Percentiles rank a stretch among this genome's conserved stretches.
Evolutionary conservation across 2,888 invertebrate species (phyloP).

Genomic region (Melinaea menophilus): DNA sequence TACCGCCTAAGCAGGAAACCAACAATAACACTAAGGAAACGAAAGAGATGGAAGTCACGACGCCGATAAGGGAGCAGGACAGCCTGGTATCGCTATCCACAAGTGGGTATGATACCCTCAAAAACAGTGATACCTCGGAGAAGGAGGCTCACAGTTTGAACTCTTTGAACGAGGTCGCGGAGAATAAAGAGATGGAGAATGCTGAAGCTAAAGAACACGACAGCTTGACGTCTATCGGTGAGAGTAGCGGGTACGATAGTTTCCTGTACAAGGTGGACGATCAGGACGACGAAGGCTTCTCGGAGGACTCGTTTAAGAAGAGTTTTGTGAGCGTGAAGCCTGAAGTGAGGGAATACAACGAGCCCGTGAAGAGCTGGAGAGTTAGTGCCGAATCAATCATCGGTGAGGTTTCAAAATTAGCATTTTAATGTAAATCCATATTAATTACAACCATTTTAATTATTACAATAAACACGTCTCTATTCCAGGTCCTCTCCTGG

Average conservation of each 20-base stretch:
- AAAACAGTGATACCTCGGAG: slow-evolving; percentile 54
- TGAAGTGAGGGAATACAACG: slow-evolving; percentile 53
- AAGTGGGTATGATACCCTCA: slow-evolving; percentile 65
- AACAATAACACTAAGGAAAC: slow-evolving; percentile 61
- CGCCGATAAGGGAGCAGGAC: slow-evolving; percentile 57
- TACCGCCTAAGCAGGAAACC: slow-evolving; percentile 58
- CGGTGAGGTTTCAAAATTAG: slow-evolving; percentile 43
- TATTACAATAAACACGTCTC: not conserved
- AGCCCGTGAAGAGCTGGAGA: slow-evolving; percentile 56
- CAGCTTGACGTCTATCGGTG: slow-evolving; percentile 83
- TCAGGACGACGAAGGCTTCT: slow-evolving; percentile 63
- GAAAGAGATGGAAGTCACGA: slow-evolving; percentile 53
- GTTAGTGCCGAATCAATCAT: slow-evolving; percentile 64
- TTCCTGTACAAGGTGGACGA: slow-evolving; percentile 80
- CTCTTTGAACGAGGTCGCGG: slow-evolving; percentile 51
- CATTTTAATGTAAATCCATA: not conserved
- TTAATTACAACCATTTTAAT: not conserved
- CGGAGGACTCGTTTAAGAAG: slow-evolving; percentile 67
- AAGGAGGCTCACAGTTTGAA: slow-evolving; percentile 61
- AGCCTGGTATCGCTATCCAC: slow-evolving; percentile 67
- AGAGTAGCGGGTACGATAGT: slow-evolving; percentile 88
- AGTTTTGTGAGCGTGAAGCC: slow-evolving; percentile 59
- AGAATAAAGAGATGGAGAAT: slow-evolving; percentile 31
- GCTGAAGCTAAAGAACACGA: slow-evolving; percentile 65
- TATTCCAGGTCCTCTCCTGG: slow-evolving; percentile 86